These are phyloP conservation scores for Drosophila bipectinata DNA, from an alignment of 1,140 invertebrate species.

Conservation along the genomic window DNA sequence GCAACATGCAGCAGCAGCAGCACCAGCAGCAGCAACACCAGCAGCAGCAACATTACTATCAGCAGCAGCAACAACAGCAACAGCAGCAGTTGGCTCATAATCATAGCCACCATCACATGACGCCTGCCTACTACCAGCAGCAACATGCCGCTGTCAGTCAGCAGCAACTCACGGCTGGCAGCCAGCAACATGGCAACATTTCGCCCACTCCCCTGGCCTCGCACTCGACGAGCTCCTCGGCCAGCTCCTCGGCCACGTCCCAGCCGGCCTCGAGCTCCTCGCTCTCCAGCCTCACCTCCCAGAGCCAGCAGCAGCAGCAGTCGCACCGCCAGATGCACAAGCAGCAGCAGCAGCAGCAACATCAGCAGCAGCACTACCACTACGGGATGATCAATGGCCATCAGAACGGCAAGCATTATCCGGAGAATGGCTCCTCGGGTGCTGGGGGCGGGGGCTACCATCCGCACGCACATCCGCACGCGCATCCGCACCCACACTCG, in stretches of 20 bases:
- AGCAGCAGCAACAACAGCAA: constrained; percentile 46
- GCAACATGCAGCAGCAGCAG: constrained; percentile 84
- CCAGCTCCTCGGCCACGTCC: constrained; percentile 77
- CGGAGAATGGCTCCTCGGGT: constrained; percentile 46
- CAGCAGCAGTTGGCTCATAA: constrained; percentile 57
- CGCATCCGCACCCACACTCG: constrained; percentile 24
- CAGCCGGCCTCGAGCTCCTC: constrained; percentile 81
- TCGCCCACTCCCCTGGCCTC: constrained; percentile 65
- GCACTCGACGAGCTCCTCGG: constrained; percentile 79
- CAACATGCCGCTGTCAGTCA: constrained; percentile 53
- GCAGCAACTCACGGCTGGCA: constrained; percentile 34
- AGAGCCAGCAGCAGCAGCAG: constrained; percentile 65
- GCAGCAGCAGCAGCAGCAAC: constrained; percentile 40
- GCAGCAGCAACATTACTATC: constrained; percentile 53
- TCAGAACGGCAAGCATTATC: constrained; percentile 53
- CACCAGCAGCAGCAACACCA: constrained; percentile 68
- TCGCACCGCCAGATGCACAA: constrained; percentile 55
- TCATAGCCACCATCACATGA: constrained; percentile 69
- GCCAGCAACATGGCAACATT: constrained; percentile 47
- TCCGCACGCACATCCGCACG: constrained; percentile 26
- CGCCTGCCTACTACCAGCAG: constrained; percentile 63
- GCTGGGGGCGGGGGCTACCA: constrained; percentile 26
- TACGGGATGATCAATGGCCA: constrained; percentile 72
- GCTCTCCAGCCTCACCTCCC: constrained; percentile 75
- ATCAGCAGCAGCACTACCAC: constrained; percentile 59